Evolutionary conservation across 2,797 vertebrate genomes (phyloP).

Genomic region (Morus bassanus): DNA sequence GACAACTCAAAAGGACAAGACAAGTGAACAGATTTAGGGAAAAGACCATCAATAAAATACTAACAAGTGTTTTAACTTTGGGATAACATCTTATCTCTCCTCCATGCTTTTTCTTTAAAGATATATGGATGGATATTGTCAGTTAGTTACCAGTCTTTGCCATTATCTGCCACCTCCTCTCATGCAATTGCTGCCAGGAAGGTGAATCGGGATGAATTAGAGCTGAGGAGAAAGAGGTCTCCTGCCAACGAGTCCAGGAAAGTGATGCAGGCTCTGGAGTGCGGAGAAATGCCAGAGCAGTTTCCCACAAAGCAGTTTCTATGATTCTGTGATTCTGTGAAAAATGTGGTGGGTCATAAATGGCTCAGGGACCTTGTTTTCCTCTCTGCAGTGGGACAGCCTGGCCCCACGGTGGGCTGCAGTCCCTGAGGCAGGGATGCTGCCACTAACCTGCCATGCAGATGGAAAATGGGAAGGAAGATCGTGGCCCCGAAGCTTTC

Average conservation of each 20-base stretch:
- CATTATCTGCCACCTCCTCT: not conserved
- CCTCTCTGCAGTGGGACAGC: not conserved
- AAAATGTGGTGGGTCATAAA: not conserved
- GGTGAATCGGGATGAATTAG: not conserved
- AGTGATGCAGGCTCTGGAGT: not conserved
- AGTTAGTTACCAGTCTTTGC: not conserved
- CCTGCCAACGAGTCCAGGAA: too few relatives aligned
- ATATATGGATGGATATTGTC: not conserved
- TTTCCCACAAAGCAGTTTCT: not conserved
- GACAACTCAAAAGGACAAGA: not conserved
- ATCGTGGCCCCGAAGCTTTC: not conserved
- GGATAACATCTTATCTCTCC: not conserved
- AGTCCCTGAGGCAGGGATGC: too few relatives aligned
- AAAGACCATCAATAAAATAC: not conserved
- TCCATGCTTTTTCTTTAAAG: not conserved
- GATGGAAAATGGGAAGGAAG: not conserved
- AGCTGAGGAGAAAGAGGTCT: not conserved
- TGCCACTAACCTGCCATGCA: not conserved
- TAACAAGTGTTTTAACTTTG: not conserved
- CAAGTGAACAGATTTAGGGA: not conserved
- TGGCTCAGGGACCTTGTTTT: not conserved
- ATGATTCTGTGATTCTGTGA: too few relatives aligned
- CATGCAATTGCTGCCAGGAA: not conserved
- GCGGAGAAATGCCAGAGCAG: rapidly evolving
- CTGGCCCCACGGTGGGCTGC: not conserved